Base-by-base conservation (phyloP, 2,113 vertebrate genomes). In the Oncorhynchus nerka region DNA sequence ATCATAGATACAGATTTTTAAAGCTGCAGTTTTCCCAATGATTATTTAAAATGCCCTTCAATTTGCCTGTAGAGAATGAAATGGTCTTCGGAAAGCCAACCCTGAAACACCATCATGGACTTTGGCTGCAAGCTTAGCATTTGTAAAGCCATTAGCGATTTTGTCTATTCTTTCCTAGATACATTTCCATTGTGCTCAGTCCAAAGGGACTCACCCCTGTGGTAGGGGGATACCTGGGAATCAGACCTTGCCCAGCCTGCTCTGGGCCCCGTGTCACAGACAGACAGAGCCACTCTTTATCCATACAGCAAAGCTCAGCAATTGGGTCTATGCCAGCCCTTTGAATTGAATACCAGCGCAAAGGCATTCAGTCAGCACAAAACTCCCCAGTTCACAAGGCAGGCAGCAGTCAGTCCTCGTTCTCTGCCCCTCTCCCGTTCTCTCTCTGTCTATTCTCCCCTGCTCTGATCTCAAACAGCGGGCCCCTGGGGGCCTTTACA, bases 291-390 rank as follows among this genome's bases (percentile, higher is more conserved):
- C 34, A 78, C 59, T 77, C 78, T 89, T 87, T 84, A 81, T 85
- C 81, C 76, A 82, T 86, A 85, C 82, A 88, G 89, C 89, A 83
- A 75, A 89, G 90, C 88, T 93, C 89, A 92, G 92, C 92, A 92
- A 68, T 87, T 89, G 92, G 91, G 81, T 68, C 84, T 65, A 51
- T 71, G 86, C 91, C 90, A 91, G 82, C 81, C 80, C 88, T 92
- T 89, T 92, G 89, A 92, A 90, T 91, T 90, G 90, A 92, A 93
- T 81, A 87, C 81, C 28, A 85, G 82, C 80, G 80, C 90, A 84
- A 93, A 93, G 87, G 87, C 89, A 86, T 89, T 88, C 59, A 87
- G 39, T 94, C 92, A 92, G 93, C 93, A 93, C 87, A 92, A 93
- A 90, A 88, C 79, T 80, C 75, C 76, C 77, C 70, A 75, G 83